A percentile compares a stretch with the other conserved stretches of the same genome.
These are phyloP conservation scores for Luffia ferchaultella DNA, from an alignment of 2,888 invertebrate species.

Conservation along the genomic window DNA sequence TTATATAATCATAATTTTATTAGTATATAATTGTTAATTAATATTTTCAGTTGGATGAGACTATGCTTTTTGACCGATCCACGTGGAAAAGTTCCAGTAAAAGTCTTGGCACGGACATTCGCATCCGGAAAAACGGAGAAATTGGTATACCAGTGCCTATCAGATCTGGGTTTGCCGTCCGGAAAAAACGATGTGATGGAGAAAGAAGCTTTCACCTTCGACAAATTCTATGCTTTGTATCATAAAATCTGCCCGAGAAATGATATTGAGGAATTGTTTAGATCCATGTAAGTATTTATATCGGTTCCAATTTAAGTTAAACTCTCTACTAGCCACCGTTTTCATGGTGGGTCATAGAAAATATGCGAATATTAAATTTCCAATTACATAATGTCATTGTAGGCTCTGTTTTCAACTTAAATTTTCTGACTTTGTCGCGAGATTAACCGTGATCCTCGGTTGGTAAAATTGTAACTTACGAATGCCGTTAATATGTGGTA, in stretches of 20 bases:
- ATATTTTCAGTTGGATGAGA: conserved; percentile 93
- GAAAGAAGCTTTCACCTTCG: conserved; percentile 94
- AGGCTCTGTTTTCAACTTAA: no score
- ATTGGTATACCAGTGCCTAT: conserved; percentile 94
- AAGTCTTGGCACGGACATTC: conserved; percentile 95
- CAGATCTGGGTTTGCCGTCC: conserved; percentile 91
- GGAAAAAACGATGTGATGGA: conserved; percentile 97
- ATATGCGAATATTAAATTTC: no score
- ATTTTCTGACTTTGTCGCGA: no score
- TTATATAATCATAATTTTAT: no score
- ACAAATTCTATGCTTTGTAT: conserved; percentile 97
- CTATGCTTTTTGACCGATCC: conserved; percentile 93
- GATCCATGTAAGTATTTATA: conserved; percentile 82
- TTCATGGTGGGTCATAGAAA: no score
- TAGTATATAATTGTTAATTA: no score
- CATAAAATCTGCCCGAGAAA: conserved; percentile 99
- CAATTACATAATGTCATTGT: no score
- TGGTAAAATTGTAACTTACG: no score
- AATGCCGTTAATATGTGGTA: no score
- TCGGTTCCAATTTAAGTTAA: background rate
- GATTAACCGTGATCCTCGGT: no score
- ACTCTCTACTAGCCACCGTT: background rate
- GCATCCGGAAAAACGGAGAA: conserved; percentile 99
- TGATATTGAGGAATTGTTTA: conserved; percentile 97
- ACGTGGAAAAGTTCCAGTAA: conserved; percentile 95